Evolutionary conservation across 2,113 vertebrate genomes (phyloP), one percentile per base, ranked within the genome.

Genomic region (Progne subis): DNA sequence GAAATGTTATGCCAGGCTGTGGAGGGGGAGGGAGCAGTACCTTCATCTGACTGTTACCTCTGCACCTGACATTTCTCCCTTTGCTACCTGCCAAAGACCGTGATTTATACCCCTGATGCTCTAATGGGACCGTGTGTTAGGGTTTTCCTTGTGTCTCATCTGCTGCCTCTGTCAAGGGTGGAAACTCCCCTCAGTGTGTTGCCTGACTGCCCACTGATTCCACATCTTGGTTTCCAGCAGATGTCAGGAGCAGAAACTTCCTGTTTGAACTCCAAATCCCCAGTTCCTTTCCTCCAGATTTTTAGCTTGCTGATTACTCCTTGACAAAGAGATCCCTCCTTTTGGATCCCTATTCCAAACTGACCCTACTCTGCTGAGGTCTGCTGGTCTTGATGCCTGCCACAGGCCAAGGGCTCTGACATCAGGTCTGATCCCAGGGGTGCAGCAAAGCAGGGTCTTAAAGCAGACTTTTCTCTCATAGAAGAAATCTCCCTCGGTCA

Each of bases 401-500:
- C 1, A 0, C 9, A n/a, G 63, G 57, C 44, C 5, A 18, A 32
- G 57, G 31, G 34, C 49, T 74, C 61, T 84, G 61, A 39, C 1
- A 1, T 18, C 8, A 4, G 52, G 7, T 56, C 50, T 94, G 72
- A 18, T 46, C 52, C 46, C 53, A 31, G 57, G 47, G 26, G 21
- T n/a, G 49, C n/a, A 49, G 53, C 20, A 77, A 56, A 86, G 55
- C 37, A 10, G 25, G 5, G 34, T 71, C 65, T 77, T 79, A 95
- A 67, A 59, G 16, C 57, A 41, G 34, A 13, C 93, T 92, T 98
- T 98, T 96, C 97, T 98, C 98, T 98, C 98, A 89, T 95, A 99
- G 98, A 98, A 99, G 77, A 99, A 98, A 76, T 98, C 98, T 96
- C 98, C 98, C 34, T 99, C 99, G 0, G 99, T 99, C 98, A 99